Percentiles rank a stretch among this genome's conserved stretches.
These are phyloP conservation scores for Trichogramma evanescens DNA, from an alignment of 2,888 invertebrate species.

Conservation along the genomic window DNA sequence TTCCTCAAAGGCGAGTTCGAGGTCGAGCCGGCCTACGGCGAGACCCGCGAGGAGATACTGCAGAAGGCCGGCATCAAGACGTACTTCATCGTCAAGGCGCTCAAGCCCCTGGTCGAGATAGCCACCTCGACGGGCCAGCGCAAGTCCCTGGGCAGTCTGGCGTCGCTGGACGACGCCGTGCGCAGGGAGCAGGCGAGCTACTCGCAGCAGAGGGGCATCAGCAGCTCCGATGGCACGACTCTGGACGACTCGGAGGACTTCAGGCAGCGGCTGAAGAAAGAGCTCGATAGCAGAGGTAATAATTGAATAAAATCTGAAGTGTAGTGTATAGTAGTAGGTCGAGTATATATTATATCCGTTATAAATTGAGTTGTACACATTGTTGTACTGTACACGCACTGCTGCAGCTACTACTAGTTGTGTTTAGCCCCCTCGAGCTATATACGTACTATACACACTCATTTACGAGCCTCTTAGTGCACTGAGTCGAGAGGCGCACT, in stretches of 20 bases:
- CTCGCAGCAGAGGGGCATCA: constrained; percentile 2
- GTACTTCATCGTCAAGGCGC: constrained; percentile 80
- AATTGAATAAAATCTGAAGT: background rate
- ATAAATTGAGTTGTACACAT: no score
- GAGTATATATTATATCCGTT: no score
- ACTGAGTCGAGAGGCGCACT: no score
- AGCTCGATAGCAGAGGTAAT: constrained; percentile 77
- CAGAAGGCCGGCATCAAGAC: constrained; percentile 84
- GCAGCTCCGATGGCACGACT: constrained; percentile 30
- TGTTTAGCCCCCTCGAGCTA: no score
- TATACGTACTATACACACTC: no score
- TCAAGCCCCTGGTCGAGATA: constrained; percentile 59
- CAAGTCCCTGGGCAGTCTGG: constrained; percentile 31
- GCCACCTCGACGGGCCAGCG: constrained; percentile 22
- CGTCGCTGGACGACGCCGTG: constrained; percentile 38
- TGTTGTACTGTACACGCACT: no score
- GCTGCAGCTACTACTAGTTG: no score
- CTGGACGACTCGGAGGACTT: constrained; percentile 68
- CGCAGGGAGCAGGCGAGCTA: background rate
- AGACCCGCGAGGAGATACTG: constrained; percentile 84
- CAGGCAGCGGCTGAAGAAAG: constrained; percentile 71
- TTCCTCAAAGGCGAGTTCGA: constrained; percentile 87
- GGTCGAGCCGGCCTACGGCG: constrained; percentile 84
- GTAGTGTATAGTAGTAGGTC: no score
- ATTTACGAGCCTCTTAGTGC: no score